These are phyloP conservation scores for Molorchus minor DNA, from an alignment of 2,888 invertebrate genomes.

Conservation along the genomic window DNA sequence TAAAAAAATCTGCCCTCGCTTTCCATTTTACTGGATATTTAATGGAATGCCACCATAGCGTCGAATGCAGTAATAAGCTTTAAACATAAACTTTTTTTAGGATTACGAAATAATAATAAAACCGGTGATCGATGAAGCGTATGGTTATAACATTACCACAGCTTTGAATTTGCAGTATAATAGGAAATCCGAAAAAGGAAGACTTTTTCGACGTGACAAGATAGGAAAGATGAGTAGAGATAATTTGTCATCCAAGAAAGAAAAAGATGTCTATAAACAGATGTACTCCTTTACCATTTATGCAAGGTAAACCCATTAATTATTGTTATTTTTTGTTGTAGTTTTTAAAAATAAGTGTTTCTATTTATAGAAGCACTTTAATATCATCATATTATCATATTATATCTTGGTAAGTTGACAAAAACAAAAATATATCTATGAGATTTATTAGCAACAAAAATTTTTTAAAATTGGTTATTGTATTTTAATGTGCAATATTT, in stretches of 20 bases:
- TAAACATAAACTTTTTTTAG: slow-evolving; percentile 30
- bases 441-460: too few relatives aligned
- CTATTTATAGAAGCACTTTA: too few relatives aligned
- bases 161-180: slow-evolving; percentile 39
- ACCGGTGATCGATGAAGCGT: slow-evolving; percentile 30
- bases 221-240: slow-evolving; percentile 15
- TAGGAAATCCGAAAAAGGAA: slow-evolving; percentile 36
- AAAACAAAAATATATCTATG: too few relatives aligned
- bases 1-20: too few relatives aligned
- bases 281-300: slow-evolving; percentile 20
- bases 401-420: too few relatives aligned
- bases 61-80: background rate
- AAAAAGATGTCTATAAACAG: slow-evolving; percentile 24
- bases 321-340: too few relatives aligned
- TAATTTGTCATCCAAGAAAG: background rate
- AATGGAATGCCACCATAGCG: background rate
- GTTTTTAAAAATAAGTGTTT: too few relatives aligned
- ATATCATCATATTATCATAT: too few relatives aligned
- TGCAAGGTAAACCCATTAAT: slow-evolving; percentile 30
- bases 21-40: too few relatives aligned
- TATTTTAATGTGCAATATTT: too few relatives aligned
- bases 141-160: slow-evolving; percentile 36
- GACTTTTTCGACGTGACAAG: slow-evolving; percentile 28
- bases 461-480: too few relatives aligned
- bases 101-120: slow-evolving; percentile 38